Conservation (phyloP, 2,113 vertebrate species). For the Petroica traversi region DNA sequence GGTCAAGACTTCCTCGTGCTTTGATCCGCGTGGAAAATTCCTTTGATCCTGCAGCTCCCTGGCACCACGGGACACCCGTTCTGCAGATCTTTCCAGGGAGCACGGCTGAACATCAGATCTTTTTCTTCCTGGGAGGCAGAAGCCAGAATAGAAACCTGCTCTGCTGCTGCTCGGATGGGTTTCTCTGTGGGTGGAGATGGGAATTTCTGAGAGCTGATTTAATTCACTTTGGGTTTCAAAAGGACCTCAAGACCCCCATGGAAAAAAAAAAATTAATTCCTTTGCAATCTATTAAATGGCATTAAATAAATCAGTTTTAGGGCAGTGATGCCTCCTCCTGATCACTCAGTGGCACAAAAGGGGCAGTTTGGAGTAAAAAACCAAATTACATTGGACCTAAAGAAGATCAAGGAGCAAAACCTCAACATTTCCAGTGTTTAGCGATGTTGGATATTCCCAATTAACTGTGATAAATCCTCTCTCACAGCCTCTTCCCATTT, state of each 20-base stretch:
- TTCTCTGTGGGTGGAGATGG: not conserved
- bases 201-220: not conserved
- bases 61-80: not conserved
- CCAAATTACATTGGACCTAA: not conserved
- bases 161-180: not conserved
- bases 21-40: not conserved
- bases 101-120: not conserved
- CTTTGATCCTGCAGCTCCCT: not conserved
- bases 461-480: not conserved
- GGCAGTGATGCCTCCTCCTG: not conserved
- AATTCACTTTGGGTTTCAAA: not conserved
- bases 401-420: not conserved
- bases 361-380: not conserved
- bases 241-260: not conserved
- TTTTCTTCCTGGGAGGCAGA: not conserved
- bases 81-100: not conserved
- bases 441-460: not conserved
- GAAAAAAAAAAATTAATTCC: not conserved
- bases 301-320: not conserved
- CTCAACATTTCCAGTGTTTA: not conserved
- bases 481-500: not conserved
- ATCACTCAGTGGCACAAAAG: not conserved
- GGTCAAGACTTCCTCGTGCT: not conserved
- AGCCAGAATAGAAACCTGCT: not conserved
- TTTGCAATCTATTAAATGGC: not conserved